Percentiles rank a stretch among this genome's conserved stretches.
Evolutionary conservation across 2,888 invertebrate genomes (phyloP).

Genomic region (Drosophila kambysellisi): DNA sequence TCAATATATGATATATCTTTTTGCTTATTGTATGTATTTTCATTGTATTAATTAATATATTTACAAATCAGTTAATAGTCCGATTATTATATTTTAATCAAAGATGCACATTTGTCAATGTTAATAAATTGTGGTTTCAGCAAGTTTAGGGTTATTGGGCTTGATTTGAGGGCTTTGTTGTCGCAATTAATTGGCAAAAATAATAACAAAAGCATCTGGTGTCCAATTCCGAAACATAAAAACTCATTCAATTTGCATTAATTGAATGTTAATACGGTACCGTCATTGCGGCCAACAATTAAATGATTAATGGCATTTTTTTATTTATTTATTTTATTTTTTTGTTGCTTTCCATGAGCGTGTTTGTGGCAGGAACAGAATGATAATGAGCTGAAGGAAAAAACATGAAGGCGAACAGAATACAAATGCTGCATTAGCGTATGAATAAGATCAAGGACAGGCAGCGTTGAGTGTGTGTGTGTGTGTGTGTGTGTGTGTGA

Average conservation of each 20-base stretch:
- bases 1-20: neutral
- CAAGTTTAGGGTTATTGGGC: no score
- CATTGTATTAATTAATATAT: neutral
- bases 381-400: slow-evolving; percentile 37
- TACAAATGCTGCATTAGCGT: slow-evolving; percentile 3
- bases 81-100: neutral
- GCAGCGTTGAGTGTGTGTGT: neutral
- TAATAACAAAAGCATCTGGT: slow-evolving; percentile 44
- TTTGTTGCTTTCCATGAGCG: neutral
- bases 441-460: slow-evolving; percentile 52
- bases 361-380: slow-evolving; percentile 29
- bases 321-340: neutral
- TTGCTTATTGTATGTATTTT: neutral
- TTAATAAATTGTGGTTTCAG: neutral
- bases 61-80: neutral
- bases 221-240: slow-evolving; percentile 28
- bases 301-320: slow-evolving; percentile 69
- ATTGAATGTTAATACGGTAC: slow-evolving; percentile 74
- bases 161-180: slow-evolving; percentile 8
- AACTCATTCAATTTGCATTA: slow-evolving; percentile 57
- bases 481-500: neutral
- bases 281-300: slow-evolving; percentile 66
- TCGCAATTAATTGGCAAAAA: slow-evolving; percentile 47
- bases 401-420: neutral
- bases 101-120: neutral